A percentile compares a stretch with the other conserved stretches of the same genome.
Conservation (phyloP, 2,113 vertebrate genomes). For the Pollachius pollachius region DNA sequence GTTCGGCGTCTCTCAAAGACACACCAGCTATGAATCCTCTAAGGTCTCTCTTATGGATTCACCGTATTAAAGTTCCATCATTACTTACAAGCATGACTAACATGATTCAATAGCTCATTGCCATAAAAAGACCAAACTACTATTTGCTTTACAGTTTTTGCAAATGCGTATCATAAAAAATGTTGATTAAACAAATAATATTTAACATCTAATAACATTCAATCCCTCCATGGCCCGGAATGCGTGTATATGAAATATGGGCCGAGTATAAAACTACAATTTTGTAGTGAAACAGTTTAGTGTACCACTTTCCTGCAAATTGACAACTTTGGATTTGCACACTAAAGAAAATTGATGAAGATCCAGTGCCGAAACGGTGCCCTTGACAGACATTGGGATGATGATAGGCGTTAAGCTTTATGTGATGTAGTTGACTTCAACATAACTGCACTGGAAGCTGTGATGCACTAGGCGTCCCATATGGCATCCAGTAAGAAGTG, state of each 20-base stretch:
- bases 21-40: too few species aligned
- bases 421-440: conserved; percentile 63
- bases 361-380: conserved; percentile 62
- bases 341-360: conserved; percentile 63
- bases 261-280: conserved; percentile 33
- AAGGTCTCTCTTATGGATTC: not conserved
- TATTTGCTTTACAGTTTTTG: too few species aligned
- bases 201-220: too few species aligned
- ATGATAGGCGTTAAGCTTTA: conserved; percentile 69
- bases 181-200: too few species aligned
- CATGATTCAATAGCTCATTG: not conserved
- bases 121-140: not conserved
- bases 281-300: conserved; percentile 36
- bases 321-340: conserved; percentile 57
- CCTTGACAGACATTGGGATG: conserved; percentile 67
- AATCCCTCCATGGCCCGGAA: too few species aligned
- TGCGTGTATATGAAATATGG: too few species aligned
- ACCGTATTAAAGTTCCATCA: not conserved
- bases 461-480: conserved; percentile 57
- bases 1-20: too few species aligned
- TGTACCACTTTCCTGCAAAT: conserved; percentile 42
- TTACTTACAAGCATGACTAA: not conserved
- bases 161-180: too few species aligned
- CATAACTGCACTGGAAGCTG: conserved; percentile 51
- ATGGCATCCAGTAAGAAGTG: conserved; percentile 17